Evolutionary conservation across 2,797 vertebrate species (phyloP).

Genomic region (Halcyon badia): DNA sequence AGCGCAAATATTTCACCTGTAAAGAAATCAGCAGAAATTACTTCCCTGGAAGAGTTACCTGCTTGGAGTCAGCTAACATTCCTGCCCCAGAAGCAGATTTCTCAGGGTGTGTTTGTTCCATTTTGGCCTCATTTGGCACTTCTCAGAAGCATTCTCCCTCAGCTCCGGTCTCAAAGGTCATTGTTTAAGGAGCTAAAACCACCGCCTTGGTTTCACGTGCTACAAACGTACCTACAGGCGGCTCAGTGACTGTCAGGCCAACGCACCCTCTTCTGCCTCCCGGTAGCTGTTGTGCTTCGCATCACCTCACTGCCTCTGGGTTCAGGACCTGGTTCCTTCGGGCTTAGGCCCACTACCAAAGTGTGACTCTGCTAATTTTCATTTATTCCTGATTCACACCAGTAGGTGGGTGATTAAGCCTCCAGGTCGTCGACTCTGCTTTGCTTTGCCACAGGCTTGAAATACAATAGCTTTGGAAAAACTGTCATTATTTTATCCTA

Average conservation of each 20-base stretch:
- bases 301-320: neutral
- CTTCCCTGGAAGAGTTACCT: neutral
- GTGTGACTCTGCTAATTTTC: fast-evolving
- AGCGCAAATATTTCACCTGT: neutral
- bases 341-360: neutral
- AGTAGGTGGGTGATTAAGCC: fast-evolving
- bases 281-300: neutral
- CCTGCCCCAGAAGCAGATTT: neutral
- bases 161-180: neutral
- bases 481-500: neutral
- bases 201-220: neutral
- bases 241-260: neutral
- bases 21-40: neutral
- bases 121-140: neutral
- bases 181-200: neutral
- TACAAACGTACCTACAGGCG: fast-evolving
- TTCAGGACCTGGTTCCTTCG: neutral
- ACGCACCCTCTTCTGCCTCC: neutral
- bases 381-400: neutral
- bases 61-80: neutral
- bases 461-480: neutral
- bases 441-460: neutral
- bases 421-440: neutral
- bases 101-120: neutral
- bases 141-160: neutral